These are phyloP conservation scores for Diachasmimorpha longicaudata DNA, from an alignment of 1,140 invertebrate genomes.

Conservation along the genomic window DNA sequence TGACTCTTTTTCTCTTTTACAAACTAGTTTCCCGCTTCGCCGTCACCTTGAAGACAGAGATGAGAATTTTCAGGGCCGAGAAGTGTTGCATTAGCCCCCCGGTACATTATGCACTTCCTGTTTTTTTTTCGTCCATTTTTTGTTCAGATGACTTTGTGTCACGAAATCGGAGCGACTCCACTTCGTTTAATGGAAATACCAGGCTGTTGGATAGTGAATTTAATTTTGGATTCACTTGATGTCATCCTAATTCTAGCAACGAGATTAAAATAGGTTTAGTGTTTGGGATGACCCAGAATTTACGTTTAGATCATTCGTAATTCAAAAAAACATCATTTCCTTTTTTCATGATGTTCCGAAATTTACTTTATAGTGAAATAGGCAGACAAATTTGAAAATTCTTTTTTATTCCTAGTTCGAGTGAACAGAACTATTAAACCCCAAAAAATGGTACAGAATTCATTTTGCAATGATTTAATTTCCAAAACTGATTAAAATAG, in stretches of 20 bases:
- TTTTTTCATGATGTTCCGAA: no score
- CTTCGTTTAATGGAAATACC: background rate
- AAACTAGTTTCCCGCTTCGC: constrained; percentile 16
- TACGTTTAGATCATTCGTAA: background rate
- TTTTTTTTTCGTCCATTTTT: no score
- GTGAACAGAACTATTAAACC: no score
- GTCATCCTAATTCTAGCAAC: background rate
- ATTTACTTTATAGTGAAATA: no score
- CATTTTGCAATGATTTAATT: no score
- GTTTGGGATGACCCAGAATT: background rate
- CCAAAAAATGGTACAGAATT: no score
- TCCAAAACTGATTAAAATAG: no score
- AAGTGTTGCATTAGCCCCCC: background rate
- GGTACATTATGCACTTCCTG: background rate
- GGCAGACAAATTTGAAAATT: no score
- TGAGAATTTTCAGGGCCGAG: constrained; percentile 21
- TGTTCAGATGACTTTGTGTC: background rate
- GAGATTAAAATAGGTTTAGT: background rate
- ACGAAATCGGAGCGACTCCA: background rate
- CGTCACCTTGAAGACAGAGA: constrained; percentile 28
- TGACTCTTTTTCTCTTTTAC: constrained; percentile 17
- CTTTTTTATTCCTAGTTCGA: no score
- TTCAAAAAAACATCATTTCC: background rate
- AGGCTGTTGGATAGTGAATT: background rate
- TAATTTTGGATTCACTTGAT: constrained; percentile 2